Base-by-base conservation (phyloP, 30 jellyfish, hydroid and myxozoan species). In the Aurelia coerulea region DNA sequence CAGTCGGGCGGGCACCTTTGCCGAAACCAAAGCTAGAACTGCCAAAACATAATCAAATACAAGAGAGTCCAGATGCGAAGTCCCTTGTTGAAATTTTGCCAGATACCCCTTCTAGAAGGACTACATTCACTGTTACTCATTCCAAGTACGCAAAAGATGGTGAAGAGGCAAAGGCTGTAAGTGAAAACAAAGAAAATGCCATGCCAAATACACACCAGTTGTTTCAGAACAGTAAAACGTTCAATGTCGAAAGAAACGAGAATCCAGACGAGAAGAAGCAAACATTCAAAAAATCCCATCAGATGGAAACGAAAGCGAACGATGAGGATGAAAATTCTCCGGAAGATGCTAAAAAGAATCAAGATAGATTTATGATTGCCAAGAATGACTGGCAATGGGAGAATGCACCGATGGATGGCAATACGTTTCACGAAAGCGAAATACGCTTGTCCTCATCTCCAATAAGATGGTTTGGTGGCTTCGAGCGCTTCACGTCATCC, bases 101-200 rank as follows among this genome's bases (percentile, higher is more conserved):
- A 35, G 97, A 78, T 34, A 90, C 97, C 15, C 95, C 97, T 58
- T 39, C 92, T 10, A 71, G 97, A 35, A 65, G 97, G 32, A 49
- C 94, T 37, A 90, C 97, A 5, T 90, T 90, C 68, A 75, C 88
- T 42, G 92, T 90, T 56, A 42, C 68, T 11, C 79, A 83, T 50
- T 62, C 79, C 18, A 51, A 68, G 11, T 10, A 66, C 10, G 77
- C 37, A 10, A 68, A 53, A 42, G 34, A 42, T 10, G 74, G 41
- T 13, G 73, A 39, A 42, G 58, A 37, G 37, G 71, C 9, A 41
- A 70, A 16, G n/a, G 35, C 31, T 5, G 19, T 18, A 14, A 3
- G 59, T 46, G 89, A 79, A 15, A 70, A 66, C 16, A 79, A 79
- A 49, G 89, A 79, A 29, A 79, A 79, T 50, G 32, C 35, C 16